Conservation (phyloP, 1,140 invertebrate species). For the Maconellicoccus hirsutus region DNA sequence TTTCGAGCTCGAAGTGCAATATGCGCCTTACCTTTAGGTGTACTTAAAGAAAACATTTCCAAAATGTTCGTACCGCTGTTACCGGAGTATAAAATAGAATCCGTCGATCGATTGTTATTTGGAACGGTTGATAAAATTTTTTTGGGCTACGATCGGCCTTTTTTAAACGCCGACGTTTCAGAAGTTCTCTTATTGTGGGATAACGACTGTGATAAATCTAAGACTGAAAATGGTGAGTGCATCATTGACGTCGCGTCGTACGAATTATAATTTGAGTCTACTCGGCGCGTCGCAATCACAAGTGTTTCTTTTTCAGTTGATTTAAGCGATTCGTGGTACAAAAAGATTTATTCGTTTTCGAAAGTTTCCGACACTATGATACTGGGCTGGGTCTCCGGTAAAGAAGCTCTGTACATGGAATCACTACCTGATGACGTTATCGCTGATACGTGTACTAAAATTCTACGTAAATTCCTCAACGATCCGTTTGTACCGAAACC, state of each 20-base stretch:
- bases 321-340: constrained; percentile 56
- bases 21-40: constrained; percentile 82
- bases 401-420: constrained; percentile 78
- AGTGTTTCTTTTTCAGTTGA: constrained; percentile 35
- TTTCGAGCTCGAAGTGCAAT: constrained; percentile 78
- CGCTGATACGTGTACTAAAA: constrained; percentile 60
- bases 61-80: constrained; percentile 71
- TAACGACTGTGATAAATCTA: constrained; percentile 34
- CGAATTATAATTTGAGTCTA: no score
- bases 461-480: constrained; percentile 68
- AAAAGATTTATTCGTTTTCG: constrained; percentile 88
- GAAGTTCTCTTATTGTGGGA: constrained; percentile 79
- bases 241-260: background rate
- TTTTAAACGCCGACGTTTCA: constrained; percentile 70
- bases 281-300: no score
- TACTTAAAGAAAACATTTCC: constrained; percentile 64
- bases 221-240: constrained; percentile 18
- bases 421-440: constrained; percentile 56
- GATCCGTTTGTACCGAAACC: constrained; percentile 76
- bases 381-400: constrained; percentile 73
- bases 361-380: constrained; percentile 70
- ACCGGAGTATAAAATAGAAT: constrained; percentile 69
- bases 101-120: constrained; percentile 75
- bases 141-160: constrained; percentile 80
- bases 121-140: constrained; percentile 90